These are phyloP conservation scores for Phalloptychus januarius DNA, from an alignment of 2,797 vertebrate species.

Conservation along the genomic window DNA sequence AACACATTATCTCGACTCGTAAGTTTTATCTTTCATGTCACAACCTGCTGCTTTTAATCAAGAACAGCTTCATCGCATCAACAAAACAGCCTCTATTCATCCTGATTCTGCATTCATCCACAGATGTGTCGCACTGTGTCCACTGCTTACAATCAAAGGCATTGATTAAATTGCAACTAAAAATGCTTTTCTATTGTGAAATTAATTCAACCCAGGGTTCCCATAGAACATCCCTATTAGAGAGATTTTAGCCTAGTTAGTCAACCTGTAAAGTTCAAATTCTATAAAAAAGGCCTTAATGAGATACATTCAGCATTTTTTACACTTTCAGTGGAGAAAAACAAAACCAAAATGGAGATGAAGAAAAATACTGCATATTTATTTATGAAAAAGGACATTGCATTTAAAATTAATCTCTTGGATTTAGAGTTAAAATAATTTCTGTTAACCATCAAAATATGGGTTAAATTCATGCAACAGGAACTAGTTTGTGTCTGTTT, in stretches of 20 bases:
- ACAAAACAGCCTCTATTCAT: constrained; percentile 14
- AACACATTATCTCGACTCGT: constrained; percentile 1
- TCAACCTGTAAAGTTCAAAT: background rate
- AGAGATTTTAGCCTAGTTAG: background rate
- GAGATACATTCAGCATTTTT: background rate
- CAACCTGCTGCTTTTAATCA: constrained; percentile 13
- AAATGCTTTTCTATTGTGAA: background rate
- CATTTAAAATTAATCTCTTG: background rate
- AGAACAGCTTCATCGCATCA: constrained; percentile 17
- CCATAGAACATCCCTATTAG: background rate
- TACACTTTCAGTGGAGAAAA: background rate
- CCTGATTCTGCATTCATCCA: constrained; percentile 10
- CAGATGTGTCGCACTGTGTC: background rate
- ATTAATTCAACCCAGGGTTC: background rate
- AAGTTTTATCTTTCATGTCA: background rate
- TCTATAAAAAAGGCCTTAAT: background rate
- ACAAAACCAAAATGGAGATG: background rate
- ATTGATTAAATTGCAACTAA: background rate
- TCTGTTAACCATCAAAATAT: background rate
- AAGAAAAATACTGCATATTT: no score
- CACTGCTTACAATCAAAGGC: constrained; percentile 7
- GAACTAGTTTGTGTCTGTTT: background rate
- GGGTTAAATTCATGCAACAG: background rate
- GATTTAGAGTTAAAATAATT: background rate
- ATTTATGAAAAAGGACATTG: no score